Conservation (phyloP, 2,888 invertebrate genomes). For the Amphipyra tragopoginis region DNA sequence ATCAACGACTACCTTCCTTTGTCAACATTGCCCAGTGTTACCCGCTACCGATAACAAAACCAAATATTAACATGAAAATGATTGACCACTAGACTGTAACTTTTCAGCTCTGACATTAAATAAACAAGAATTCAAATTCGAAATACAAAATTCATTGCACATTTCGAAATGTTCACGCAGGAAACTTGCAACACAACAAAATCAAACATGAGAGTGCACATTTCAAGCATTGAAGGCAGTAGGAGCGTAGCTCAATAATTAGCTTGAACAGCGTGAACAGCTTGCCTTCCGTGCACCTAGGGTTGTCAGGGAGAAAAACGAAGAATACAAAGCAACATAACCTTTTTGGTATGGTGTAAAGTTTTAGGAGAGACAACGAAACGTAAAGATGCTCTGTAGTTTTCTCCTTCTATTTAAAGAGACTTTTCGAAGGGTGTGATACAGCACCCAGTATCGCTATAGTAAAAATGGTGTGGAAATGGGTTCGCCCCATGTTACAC, state of each 20-base stretch:
- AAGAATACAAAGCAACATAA: slow-evolving; percentile 3
- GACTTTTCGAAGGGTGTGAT: too few species aligned
- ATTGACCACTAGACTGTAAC: too few species aligned
- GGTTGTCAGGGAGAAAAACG: slow-evolving; percentile 11
- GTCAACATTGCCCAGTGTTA: too few species aligned
- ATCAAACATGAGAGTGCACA: slow-evolving; percentile 11
- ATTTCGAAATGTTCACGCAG: slow-evolving; percentile 5
- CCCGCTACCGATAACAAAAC: too few species aligned
- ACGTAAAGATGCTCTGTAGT: too few species aligned
- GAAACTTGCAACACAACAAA: slow-evolving; percentile 10
- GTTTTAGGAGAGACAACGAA: too few species aligned
- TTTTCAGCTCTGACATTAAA: background rate
- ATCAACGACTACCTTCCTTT: too few species aligned
- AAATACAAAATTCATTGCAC: background rate
- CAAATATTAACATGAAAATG: too few species aligned
- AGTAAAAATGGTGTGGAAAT: too few species aligned
- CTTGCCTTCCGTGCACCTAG: slow-evolving; percentile 14
- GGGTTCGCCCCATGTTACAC: too few species aligned
- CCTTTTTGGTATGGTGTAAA: background rate
- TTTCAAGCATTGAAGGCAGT: slow-evolving; percentile 5
- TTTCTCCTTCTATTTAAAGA: too few species aligned
- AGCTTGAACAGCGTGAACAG: slow-evolving; percentile 24
- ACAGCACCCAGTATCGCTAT: too few species aligned
- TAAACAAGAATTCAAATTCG: background rate
- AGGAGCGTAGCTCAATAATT: slow-evolving; percentile 31